Conservation (phyloP, 2,113 vertebrate genomes). For the Microcebus murinus region DNA sequence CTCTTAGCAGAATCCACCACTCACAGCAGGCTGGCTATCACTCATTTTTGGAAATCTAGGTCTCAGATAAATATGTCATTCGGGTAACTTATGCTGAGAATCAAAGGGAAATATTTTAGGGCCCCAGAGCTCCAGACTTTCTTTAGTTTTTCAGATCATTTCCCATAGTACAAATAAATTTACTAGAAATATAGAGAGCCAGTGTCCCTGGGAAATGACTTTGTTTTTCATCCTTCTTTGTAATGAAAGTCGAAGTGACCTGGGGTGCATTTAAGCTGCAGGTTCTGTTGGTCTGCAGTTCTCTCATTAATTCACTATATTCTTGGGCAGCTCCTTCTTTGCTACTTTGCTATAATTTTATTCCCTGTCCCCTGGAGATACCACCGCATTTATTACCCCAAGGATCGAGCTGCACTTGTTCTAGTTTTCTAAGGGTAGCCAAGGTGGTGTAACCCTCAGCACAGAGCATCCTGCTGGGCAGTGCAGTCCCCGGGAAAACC, state of each 20-base stretch:
- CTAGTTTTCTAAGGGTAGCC: neutral
- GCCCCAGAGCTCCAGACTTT: neutral
- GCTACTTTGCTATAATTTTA: neutral
- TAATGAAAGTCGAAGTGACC: neutral
- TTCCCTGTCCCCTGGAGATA: neutral
- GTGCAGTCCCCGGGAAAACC: neutral
- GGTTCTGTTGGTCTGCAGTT: neutral
- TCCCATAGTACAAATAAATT: neutral
- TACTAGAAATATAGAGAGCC: neutral
- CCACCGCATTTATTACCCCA: neutral
- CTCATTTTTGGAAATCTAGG: neutral
- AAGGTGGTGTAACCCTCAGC: neutral
- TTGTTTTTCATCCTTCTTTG: neutral
- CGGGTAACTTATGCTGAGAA: constrained; percentile 22
- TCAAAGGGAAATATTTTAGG: constrained; percentile 30
- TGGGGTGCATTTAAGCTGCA: neutral
- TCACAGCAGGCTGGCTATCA: neutral
- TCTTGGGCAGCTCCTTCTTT: neutral
- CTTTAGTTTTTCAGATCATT: neutral
- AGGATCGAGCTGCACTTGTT: neutral
- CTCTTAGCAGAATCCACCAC: neutral
- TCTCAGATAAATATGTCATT: neutral
- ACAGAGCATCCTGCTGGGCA: neutral
- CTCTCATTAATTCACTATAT: neutral
- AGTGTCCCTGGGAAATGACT: neutral